Conservation (phyloP, 2,797 vertebrate species). For the Karalla daura region DNA sequence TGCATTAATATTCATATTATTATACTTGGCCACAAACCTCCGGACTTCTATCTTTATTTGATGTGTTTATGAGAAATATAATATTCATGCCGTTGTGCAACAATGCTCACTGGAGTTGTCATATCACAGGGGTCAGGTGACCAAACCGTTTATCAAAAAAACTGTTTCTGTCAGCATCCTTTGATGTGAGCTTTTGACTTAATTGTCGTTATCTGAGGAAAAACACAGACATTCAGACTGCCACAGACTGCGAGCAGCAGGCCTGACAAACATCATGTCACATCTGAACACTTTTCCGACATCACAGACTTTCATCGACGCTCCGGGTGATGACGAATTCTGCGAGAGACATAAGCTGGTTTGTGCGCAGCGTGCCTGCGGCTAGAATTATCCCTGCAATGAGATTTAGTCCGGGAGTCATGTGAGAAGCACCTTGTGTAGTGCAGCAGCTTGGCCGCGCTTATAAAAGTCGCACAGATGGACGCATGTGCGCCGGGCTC, state of each 20-base stretch:
- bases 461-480: constrained; percentile 7
- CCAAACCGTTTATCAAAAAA: constrained; percentile 11
- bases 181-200: constrained; percentile 10
- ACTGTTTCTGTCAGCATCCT: constrained; percentile 4
- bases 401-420: constrained; percentile 20
- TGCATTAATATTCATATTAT: constrained; percentile 51
- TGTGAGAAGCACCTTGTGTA: constrained; percentile 9
- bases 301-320: background rate
- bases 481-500: constrained; percentile 2
- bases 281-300: background rate
- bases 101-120: constrained; percentile 13
- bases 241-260: background rate
- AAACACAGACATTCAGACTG: constrained; percentile 31
- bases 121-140: constrained; percentile 32
- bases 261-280: background rate
- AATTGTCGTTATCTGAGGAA: constrained; percentile 21
- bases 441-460: constrained; percentile 3
- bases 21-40: constrained; percentile 51
- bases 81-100: constrained; percentile 48
- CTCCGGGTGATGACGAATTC: constrained; percentile 9
- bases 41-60: constrained; percentile 54
- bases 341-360: constrained; percentile 7
- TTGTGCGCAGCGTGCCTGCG: background rate
- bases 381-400: constrained; percentile 9
- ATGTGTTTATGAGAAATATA: constrained; percentile 42